Evolutionary conservation across 2,888 invertebrate genomes (phyloP), one percentile per base, ranked within the genome.

Genomic region (Thymelicus acteon): DNA sequence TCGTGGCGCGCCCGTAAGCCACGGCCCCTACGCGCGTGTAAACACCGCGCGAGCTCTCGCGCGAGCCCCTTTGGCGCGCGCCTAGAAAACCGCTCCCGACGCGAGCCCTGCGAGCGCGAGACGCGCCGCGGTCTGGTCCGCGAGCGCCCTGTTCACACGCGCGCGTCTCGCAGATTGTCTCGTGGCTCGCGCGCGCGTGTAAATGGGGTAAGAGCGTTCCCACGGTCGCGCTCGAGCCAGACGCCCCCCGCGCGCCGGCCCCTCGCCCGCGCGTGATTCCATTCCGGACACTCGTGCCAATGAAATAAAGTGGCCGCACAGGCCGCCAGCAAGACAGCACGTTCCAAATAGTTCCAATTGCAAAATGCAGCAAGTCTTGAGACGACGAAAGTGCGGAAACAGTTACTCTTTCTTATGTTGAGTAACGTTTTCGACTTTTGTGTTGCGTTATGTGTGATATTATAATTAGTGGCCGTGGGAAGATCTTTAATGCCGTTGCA

Each of bases 231-330:
- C 88, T 87, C 84, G 85, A 85, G 85, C 82, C 82, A 80, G 81
- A 79, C 79, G 78, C 80, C 75, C 77, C 79, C 75, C 80, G 74
- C 78, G 78, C 74, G 78, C 69, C 73, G 73, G 78, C 74, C 78
- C 69, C 73, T 73, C 72, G 52, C 65, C 72, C 74, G 75, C 76
- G 77, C 83, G 90, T 90, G 91, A 89, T 88, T 87, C 88, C 81
- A 86, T 88, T 85, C 79, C 89, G 89, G 88, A 87, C 90, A 84
- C 88, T 88, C 88, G 88, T 88, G 88, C 87, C 87, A 89, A 88
- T 87, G 88, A 87, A 91, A 92, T 89, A 89, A 92, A 90, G 86
- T 90, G 90, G 84, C 90, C 89, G 87, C 89, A 88, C 87, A 89
- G 85, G 89, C 88, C 89, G 91, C n/a, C 15, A 49, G 15, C 52